These are phyloP conservation scores for Amphipoea lucens DNA, from an alignment of 2,888 invertebrate species.

Conservation along the genomic window DNA sequence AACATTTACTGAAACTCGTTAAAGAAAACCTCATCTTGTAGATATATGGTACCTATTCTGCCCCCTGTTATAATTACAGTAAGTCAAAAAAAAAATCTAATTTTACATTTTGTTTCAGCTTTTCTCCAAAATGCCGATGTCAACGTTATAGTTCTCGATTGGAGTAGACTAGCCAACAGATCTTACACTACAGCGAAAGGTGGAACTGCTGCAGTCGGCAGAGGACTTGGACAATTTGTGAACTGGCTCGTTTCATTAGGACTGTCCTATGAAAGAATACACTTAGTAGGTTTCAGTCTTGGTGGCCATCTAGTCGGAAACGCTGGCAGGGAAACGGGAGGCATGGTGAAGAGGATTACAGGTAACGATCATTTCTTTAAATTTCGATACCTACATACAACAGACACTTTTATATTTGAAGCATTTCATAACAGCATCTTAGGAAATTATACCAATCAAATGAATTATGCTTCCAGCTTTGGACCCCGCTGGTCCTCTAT, in stretches of 20 bases:
- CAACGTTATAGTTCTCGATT: slow-evolving; percentile 86
- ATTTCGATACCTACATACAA: no score
- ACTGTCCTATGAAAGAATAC: slow-evolving; percentile 74
- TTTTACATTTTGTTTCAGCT: slow-evolving; percentile 69
- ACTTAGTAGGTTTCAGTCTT: slow-evolving; percentile 86
- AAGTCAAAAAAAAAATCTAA: no score
- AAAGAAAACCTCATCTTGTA: no score
- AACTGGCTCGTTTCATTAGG: slow-evolving; percentile 74
- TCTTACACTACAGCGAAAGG: slow-evolving; percentile 78
- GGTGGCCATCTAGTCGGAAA: slow-evolving; percentile 85
- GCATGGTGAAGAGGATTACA: slow-evolving; percentile 78
- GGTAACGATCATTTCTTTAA: slow-evolving; percentile 67
- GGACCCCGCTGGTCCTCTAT: slow-evolving; percentile 85
- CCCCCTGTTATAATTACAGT: no score
- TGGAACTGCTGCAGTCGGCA: slow-evolving; percentile 75
- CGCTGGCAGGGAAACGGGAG: slow-evolving; percentile 77
- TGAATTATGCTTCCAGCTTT: slow-evolving; percentile 71
- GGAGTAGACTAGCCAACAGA: slow-evolving; percentile 79
- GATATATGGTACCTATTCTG: no score
- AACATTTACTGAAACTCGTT: no score
- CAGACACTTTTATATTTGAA: not conserved
- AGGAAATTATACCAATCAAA: not conserved
- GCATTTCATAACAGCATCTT: not conserved
- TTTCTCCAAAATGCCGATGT: slow-evolving; percentile 76
- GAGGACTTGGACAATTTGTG: slow-evolving; percentile 75